Evolutionary conservation across 2,797 vertebrate species (phyloP), one percentile per base, ranked within the genome.

Genomic region (Phyllotis vaccarum): DNA sequence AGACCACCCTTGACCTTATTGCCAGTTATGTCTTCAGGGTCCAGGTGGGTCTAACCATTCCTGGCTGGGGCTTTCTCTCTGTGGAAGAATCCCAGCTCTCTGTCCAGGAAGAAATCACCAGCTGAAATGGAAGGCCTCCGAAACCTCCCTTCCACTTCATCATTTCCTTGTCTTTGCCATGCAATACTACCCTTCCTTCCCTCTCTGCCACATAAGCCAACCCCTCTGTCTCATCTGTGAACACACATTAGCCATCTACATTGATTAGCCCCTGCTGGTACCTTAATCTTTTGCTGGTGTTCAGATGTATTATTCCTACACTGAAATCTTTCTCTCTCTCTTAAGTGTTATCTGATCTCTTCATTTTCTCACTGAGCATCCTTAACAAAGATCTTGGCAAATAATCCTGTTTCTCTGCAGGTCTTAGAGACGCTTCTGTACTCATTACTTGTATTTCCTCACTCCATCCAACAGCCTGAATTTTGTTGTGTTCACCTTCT

Each of bases 91-190:
- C 37, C 49, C 9, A 1, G 40, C 40, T 74, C 3, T 86, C n/a
- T 85, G 6, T 58, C 40, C 24, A 11, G 11, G 31, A 66, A 29
- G 29, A 46, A 17, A 22, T 76, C 37, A 80, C 29, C 58, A 92
- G n/a, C 46, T 72, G 17, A 68, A 24, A 3, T 43, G 64, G 85
- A 62, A 34, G 17, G 14, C 79, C 43, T 79, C 16, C 6, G 1
- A 70, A 3, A 83, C 89, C 43, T 90, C 83, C 76, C 64, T 90
- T 68, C 54, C 10, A 11, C 29, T 64, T 82, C 14, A n/a, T 86
- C 80, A 29, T 85, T 90, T 78, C 54, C 94, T 74, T 7, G 46
- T 64, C 66, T 96, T 91, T 86, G 52, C 66, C 27, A 40, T 89
- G 46, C n/a, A 14, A 29, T 52, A 29, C 22, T 88, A 81, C 1